Conservation (phyloP, 2,113 vertebrate genomes). For the Herpailurus yagouaroundi region DNA sequence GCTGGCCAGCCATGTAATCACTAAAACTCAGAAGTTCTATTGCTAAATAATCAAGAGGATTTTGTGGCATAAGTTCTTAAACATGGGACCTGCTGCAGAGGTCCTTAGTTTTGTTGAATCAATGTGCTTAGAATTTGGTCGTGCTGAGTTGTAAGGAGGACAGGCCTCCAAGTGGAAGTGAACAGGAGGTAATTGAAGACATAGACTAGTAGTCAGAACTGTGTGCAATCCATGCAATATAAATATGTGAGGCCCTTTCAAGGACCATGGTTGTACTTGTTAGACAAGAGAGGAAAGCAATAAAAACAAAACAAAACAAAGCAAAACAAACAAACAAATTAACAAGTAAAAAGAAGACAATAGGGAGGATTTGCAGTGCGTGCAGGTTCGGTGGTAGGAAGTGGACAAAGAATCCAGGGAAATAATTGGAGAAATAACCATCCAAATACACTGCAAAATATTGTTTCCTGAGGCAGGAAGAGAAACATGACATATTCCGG, state of each 20-base stretch:
- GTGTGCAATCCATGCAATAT: neutral
- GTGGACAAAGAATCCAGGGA: neutral
- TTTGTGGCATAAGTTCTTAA: neutral
- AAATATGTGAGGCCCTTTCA: neutral
- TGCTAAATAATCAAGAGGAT: neutral
- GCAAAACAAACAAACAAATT: too few relatives aligned
- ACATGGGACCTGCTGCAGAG: neutral
- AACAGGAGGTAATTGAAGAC: neutral
- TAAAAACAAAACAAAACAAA: too few relatives aligned
- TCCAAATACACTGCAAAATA: neutral
- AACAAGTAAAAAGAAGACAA: neutral
- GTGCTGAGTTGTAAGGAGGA: neutral
- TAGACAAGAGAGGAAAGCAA: neutral
- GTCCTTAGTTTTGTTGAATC: neutral
- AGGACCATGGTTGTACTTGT: neutral
- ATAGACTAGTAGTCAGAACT: constrained; percentile 39
- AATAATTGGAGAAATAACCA: neutral
- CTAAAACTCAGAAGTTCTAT: neutral
- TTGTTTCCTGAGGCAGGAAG: neutral
- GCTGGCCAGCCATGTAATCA: neutral
- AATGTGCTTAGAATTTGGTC: neutral
- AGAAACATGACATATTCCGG: neutral
- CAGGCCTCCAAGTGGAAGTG: neutral
- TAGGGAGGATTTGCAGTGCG: neutral
- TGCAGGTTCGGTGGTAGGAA: neutral